phyloP scores from a whole-genome alignment of 2,797 vertebrate genomes.

The Anisognathus igniventris region DNA sequence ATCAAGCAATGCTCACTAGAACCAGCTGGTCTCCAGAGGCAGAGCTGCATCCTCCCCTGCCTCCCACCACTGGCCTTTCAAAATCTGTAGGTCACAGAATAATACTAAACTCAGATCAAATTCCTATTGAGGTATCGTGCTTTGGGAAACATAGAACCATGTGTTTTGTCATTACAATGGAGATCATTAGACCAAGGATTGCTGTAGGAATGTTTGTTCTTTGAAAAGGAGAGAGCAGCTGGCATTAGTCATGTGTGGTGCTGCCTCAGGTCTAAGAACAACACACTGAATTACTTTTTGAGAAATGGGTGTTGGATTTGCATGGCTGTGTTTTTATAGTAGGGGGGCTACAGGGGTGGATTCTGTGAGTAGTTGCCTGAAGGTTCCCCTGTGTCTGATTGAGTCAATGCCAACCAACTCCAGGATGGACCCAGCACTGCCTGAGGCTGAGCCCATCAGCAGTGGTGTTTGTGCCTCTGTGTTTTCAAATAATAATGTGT shows the following conservation, averaged over 20 bases:
- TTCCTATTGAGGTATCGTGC: background rate
- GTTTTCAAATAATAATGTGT: background rate
- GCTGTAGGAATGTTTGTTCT: background rate
- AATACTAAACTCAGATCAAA: background rate
- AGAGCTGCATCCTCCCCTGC: background rate
- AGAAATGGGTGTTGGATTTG: background rate
- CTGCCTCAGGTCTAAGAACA: background rate
- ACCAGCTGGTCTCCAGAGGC: background rate
- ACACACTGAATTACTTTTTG: background rate
- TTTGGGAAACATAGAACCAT: background rate
- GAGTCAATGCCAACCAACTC: background rate
- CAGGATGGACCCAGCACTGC: background rate
- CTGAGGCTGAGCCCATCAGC: background rate
- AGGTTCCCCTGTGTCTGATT: background rate
- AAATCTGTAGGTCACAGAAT: background rate
- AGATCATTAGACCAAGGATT: background rate
- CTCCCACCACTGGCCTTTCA: background rate
- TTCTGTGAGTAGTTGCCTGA: background rate
- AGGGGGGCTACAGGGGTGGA: fast-evolving
- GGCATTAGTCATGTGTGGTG: background rate
- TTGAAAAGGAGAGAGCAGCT: background rate
- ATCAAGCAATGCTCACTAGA: fast-evolving
- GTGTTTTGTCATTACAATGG: background rate
- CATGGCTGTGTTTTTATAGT: background rate
- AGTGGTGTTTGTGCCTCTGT: background rate